Conservation (phyloP, 2,113 vertebrate genomes). For the Lampris incognitus region DNA sequence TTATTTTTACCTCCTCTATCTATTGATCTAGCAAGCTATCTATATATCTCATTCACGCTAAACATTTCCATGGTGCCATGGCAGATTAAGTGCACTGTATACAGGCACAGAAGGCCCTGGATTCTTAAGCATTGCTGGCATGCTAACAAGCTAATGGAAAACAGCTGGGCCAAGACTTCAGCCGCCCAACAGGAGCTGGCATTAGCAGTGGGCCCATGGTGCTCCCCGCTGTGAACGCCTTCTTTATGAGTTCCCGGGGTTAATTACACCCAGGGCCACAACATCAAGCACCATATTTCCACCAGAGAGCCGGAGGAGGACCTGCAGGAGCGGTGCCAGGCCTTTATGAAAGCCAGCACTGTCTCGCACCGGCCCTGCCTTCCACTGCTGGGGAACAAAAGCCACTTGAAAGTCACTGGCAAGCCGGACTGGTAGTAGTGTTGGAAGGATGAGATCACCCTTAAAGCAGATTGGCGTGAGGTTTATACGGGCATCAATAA, state of each 20-base stretch:
- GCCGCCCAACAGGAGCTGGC: slow-evolving; percentile 68
- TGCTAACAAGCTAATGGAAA: slow-evolving; percentile 59
- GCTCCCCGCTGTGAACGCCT: slow-evolving; percentile 46
- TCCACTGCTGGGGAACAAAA: slow-evolving; percentile 49
- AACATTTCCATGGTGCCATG: not conserved
- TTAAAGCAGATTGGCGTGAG: slow-evolving; percentile 33
- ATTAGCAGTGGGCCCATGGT: slow-evolving; percentile 38
- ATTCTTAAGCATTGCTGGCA: slow-evolving; percentile 60
- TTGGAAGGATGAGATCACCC: slow-evolving; percentile 61
- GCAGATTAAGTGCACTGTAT: slow-evolving; percentile 49
- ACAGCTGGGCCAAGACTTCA: slow-evolving; percentile 63
- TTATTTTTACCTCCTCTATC: too few relatives aligned
- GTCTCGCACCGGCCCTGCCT: slow-evolving; percentile 36
- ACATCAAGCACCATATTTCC: slow-evolving; percentile 55
- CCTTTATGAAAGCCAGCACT: slow-evolving; percentile 59
- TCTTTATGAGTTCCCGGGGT: slow-evolving; percentile 66
- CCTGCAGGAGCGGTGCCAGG: slow-evolving; percentile 55
- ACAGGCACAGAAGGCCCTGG: slow-evolving; percentile 47
- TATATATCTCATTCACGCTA: too few relatives aligned
- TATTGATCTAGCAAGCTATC: too few relatives aligned
- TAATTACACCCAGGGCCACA: slow-evolving; percentile 64
- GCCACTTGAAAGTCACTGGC: slow-evolving; percentile 65
- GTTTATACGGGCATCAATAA: slow-evolving; percentile 59
- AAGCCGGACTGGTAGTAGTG: slow-evolving; percentile 19
- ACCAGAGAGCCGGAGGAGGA: slow-evolving; percentile 52